Percentiles rank a stretch among this genome's conserved stretches.
These are phyloP conservation scores for Dyspetes luteomarginatus DNA, from an alignment of 2,888 invertebrate genomes.

Conservation along the genomic window DNA sequence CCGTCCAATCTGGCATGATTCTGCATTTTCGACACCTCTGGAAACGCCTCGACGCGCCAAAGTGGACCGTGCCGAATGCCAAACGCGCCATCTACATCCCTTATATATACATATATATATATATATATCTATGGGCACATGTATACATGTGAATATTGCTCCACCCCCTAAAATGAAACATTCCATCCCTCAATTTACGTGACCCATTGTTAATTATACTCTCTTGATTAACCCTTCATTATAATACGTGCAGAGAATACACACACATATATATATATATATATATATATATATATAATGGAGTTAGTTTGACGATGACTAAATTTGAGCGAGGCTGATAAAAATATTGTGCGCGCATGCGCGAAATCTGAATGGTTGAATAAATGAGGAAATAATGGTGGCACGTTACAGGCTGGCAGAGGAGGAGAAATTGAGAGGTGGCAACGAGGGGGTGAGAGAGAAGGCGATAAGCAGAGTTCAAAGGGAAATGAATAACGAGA, in stretches of 20 bases:
- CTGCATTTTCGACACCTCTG: conserved; percentile 4
- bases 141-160: not conserved
- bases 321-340: not conserved
- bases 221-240: conserved; percentile 59
- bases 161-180: conserved; percentile 14
- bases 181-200: conserved; percentile 35
- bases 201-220: conserved; percentile 53
- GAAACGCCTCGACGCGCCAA: conserved; percentile 39
- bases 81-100: conserved; percentile 8
- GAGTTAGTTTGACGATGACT: conserved; percentile 23
- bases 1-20: not conserved
- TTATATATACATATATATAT: not conserved
- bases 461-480: not conserved
- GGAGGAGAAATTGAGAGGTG: not conserved
- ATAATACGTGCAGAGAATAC: conserved; percentile 15
- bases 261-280: not conserved
- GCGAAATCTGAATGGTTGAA: too few species aligned
- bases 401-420: not conserved
- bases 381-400: conserved; percentile 25
- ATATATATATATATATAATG: conserved; percentile 4
- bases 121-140: not conserved
- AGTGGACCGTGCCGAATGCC: conserved; percentile 48
- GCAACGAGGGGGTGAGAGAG: not conserved
- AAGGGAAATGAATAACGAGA: conserved; percentile 6
- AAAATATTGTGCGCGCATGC: not conserved